Evolutionary conservation across 2,797 vertebrate genomes (phyloP).

Genomic region (Tarsius wallacei): DNA sequence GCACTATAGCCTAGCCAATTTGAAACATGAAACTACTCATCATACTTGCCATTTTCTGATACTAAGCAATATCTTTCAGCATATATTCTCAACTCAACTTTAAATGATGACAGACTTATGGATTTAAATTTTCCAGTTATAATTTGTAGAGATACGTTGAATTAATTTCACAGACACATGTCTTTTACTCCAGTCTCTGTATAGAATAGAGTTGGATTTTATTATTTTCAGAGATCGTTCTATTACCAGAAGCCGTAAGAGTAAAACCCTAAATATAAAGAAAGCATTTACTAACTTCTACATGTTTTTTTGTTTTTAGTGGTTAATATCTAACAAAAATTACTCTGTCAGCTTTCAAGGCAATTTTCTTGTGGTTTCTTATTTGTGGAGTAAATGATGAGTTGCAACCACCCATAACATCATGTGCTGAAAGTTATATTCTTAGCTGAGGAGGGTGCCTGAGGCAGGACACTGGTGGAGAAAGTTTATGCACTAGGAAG

Average conservation of each 20-base stretch:
- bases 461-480: neutral
- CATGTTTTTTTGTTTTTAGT: neutral
- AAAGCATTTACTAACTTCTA: neutral
- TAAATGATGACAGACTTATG: neutral
- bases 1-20: neutral
- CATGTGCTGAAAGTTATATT: neutral
- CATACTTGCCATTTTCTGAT: neutral
- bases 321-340: neutral
- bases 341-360: neutral
- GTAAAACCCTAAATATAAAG: neutral
- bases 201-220: neutral
- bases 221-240: neutral
- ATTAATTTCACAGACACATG: neutral
- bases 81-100: neutral
- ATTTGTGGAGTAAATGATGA: neutral
- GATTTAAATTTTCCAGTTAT: neutral
- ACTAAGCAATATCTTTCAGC: neutral
- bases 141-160: neutral
- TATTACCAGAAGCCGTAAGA: neutral
- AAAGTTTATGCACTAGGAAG: neutral
- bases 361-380: slow-evolving; percentile 7
- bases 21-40: neutral
- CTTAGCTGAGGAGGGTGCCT: neutral
- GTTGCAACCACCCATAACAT: neutral
- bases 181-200: neutral